Conservation (phyloP, 2,888 invertebrate species). For the Masnerella sp. region DNA sequence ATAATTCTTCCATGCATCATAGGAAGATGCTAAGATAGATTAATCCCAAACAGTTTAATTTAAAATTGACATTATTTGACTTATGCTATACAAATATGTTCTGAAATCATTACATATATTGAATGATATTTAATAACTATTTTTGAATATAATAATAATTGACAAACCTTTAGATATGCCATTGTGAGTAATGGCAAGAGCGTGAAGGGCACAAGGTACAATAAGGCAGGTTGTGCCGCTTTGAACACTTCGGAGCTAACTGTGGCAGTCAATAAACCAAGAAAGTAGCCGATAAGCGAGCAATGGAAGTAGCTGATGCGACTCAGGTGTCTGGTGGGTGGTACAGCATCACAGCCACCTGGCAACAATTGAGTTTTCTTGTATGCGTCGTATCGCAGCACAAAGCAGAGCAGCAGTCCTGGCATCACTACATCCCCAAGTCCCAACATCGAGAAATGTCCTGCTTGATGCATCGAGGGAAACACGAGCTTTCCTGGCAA, state of each 20-base stretch:
- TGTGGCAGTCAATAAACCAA: slow-evolving; percentile 97
- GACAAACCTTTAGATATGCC: slow-evolving; percentile 93
- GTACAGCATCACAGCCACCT: slow-evolving; percentile 81
- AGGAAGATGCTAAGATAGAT: no score
- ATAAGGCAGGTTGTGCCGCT: slow-evolving; percentile 97
- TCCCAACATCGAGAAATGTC: slow-evolving; percentile 97
- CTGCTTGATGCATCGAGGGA: slow-evolving; percentile 96
- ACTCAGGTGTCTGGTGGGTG: slow-evolving; percentile 78
- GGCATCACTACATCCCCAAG: slow-evolving; percentile 96
- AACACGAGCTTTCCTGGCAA: slow-evolving; percentile 98
- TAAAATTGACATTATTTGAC: no score
- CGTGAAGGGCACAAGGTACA: slow-evolving; percentile 98
- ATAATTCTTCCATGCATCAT: no score
- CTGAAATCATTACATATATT: no score
- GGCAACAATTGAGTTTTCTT: slow-evolving; percentile 90
- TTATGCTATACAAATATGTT: no score
- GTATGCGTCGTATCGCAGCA: slow-evolving; percentile 97
- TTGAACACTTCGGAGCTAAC: slow-evolving; percentile 98
- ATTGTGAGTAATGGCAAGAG: slow-evolving; percentile 96
- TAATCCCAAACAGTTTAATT: no score
- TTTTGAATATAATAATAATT: slow-evolving; percentile 3
- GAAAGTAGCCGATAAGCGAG: slow-evolving; percentile 97
- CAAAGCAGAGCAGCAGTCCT: slow-evolving; percentile 95
- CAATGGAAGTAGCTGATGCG: slow-evolving; percentile 97
- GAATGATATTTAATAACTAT: no score